Conservation (phyloP, 2,113 vertebrate genomes). For the Daphoenositta chrysoptera region DNA sequence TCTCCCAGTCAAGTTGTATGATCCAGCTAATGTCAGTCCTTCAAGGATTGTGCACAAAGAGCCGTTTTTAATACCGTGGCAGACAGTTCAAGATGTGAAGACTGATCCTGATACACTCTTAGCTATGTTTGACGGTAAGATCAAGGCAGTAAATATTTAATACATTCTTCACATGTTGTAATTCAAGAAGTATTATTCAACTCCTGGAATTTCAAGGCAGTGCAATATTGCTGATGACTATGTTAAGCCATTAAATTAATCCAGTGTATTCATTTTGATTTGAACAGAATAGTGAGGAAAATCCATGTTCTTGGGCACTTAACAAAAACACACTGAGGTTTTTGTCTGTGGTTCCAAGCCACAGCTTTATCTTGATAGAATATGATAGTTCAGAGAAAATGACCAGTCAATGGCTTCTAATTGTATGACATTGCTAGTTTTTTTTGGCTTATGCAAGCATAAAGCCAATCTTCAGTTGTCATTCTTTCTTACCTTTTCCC, state of each 20-base stretch:
- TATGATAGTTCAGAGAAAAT: neutral
- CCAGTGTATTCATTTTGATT: neutral
- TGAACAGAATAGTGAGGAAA: neutral
- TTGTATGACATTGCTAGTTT: neutral
- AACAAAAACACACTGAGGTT: neutral
- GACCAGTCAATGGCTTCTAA: neutral
- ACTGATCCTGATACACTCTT: constrained; percentile 80
- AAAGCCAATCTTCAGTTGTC: neutral
- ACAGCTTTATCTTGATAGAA: neutral
- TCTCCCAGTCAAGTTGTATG: constrained; percentile 83
- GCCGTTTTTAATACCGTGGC: constrained; percentile 88
- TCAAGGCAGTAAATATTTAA: neutral
- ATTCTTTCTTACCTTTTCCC: neutral
- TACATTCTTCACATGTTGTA: neutral
- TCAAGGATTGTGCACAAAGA: constrained; percentile 84
- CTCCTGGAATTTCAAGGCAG: neutral
- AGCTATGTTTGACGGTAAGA: constrained; percentile 85
- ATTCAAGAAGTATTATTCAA: neutral
- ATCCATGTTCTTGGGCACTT: neutral
- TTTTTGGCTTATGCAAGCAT: neutral
- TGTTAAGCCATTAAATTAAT: neutral
- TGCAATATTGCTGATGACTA: neutral
- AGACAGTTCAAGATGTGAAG: constrained; percentile 74
- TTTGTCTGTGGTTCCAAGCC: neutral
- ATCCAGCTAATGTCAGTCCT: constrained; percentile 82